A percentile compares a stretch with the other conserved stretches of the same genome.
Conservation (phyloP, 2,797 vertebrate species). For the Chelon auratus region DNA sequence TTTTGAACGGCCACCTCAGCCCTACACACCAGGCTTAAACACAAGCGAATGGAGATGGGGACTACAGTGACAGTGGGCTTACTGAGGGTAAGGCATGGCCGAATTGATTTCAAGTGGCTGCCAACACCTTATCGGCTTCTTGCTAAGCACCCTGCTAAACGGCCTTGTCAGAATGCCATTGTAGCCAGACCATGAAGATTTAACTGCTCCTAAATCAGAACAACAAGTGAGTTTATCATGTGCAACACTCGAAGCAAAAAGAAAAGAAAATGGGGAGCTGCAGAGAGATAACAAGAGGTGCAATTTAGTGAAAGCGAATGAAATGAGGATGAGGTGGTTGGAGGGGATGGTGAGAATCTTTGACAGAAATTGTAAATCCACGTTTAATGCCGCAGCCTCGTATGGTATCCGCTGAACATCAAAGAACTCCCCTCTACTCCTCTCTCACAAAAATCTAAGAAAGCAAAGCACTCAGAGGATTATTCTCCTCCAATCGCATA, state of each 20-base stretch:
- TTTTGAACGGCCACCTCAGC: slow-evolving; percentile 51
- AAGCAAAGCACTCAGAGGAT: slow-evolving; percentile 79
- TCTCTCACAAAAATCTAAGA: slow-evolving; percentile 64
- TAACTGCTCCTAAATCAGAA: slow-evolving; percentile 53
- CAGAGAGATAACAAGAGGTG: slow-evolving; percentile 33
- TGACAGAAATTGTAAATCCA: slow-evolving; percentile 76
- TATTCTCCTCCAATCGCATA: slow-evolving; percentile 70
- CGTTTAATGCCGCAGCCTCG: slow-evolving; percentile 74
- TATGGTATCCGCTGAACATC: slow-evolving; percentile 79
- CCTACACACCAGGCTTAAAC: slow-evolving; percentile 52
- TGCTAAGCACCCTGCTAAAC: slow-evolving; percentile 73
- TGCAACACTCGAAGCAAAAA: slow-evolving; percentile 25
- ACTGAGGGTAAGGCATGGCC: slow-evolving; percentile 62
- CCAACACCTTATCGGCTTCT: slow-evolving; percentile 68
- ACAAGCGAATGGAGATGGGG: slow-evolving; percentile 45
- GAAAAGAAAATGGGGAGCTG: slow-evolving; percentile 33
- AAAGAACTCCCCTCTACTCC: slow-evolving; percentile 60
- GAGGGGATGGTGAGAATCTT: slow-evolving; percentile 46
- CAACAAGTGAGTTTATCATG: slow-evolving; percentile 43
- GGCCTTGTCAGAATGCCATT: slow-evolving; percentile 65
- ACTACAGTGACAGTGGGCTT: slow-evolving; percentile 36
- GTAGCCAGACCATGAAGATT: slow-evolving; percentile 52
- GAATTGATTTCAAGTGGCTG: slow-evolving; percentile 77
- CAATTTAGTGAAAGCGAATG: slow-evolving; percentile 36
- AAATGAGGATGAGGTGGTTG: slow-evolving; percentile 51